These are phyloP conservation scores for Colius striatus DNA, from an alignment of 2,113 vertebrate genomes.

Conservation along the genomic window DNA sequence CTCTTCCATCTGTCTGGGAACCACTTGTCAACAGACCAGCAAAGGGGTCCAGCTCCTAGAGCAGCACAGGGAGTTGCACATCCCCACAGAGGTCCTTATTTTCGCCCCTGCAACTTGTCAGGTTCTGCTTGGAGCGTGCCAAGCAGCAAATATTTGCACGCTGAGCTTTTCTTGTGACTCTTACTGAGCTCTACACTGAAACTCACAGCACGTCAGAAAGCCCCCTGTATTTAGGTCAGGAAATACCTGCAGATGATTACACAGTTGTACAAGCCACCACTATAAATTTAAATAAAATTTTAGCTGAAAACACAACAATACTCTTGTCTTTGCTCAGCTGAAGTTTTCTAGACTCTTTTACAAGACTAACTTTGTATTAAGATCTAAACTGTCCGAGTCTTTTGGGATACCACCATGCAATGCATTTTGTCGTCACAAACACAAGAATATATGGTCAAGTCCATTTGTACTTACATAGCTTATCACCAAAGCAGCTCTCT, in stretches of 20 bases:
- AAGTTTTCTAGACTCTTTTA: background rate
- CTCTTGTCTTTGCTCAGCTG: background rate
- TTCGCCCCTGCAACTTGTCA: background rate
- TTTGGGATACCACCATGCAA: background rate
- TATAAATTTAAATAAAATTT: background rate
- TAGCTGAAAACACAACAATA: background rate
- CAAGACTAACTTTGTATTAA: background rate
- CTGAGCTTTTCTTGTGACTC: background rate
- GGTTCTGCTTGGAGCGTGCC: background rate
- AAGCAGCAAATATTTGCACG: background rate
- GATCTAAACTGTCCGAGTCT: background rate
- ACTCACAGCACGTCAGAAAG: background rate
- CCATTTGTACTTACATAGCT: slow-evolving; percentile 85
- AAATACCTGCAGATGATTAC: background rate
- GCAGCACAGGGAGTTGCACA: background rate
- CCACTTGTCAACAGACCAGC: background rate
- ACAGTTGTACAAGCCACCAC: background rate
- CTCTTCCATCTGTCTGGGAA: background rate
- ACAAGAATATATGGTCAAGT: background rate
- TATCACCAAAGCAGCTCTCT: slow-evolving; percentile 85
- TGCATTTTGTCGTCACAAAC: background rate
- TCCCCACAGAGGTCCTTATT: background rate
- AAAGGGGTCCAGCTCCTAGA: background rate
- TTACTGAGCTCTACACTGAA: background rate
- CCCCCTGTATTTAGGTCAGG: background rate